These are phyloP conservation scores for Eulemur coronatus DNA, from an alignment of 2,797 vertebrate genomes.

Conservation along the genomic window DNA sequence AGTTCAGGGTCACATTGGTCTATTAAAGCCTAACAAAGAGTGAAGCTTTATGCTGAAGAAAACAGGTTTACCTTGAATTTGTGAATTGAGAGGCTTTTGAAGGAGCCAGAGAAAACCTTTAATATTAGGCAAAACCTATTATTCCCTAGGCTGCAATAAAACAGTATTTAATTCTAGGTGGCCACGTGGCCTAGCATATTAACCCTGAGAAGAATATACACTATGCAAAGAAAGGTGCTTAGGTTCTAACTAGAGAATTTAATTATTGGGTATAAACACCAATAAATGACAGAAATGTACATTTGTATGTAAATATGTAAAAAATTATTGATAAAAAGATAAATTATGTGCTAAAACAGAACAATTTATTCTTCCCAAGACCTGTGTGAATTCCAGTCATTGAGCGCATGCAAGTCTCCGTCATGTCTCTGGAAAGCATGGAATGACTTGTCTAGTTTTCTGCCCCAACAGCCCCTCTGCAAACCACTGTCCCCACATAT, in stretches of 20 bases:
- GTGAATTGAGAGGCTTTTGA: slow-evolving; percentile 75
- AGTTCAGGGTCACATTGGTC: slow-evolving; percentile 75
- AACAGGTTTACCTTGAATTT: slow-evolving; percentile 79
- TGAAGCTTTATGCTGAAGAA: slow-evolving; percentile 74
- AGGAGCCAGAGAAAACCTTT: slow-evolving; percentile 73
- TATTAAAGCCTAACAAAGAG: slow-evolving; percentile 77
- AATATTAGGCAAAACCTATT: slow-evolving; percentile 75
- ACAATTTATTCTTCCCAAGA: slow-evolving; percentile 28
- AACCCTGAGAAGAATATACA: slow-evolving; percentile 55
- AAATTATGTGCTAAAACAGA: slow-evolving; percentile 49
- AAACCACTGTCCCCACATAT: background rate
- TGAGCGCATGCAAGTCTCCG: background rate
- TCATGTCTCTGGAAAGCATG: background rate
- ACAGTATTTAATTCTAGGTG: slow-evolving; percentile 70
- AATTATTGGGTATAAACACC: slow-evolving; percentile 48
- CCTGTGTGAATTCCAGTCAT: background rate
- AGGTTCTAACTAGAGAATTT: slow-evolving; percentile 57
- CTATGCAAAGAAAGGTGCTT: slow-evolving; percentile 56
- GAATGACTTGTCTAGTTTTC: background rate
- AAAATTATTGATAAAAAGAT: slow-evolving; percentile 45
- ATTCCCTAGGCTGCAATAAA: slow-evolving; percentile 70
- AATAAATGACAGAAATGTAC: slow-evolving; percentile 38
- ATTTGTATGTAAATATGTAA: slow-evolving; percentile 47
- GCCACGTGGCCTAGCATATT: slow-evolving; percentile 55
- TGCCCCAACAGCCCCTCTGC: background rate